phyloP scores from a whole-genome alignment of 2,113 vertebrate genomes.

The Danionella cerebrum region DNA sequence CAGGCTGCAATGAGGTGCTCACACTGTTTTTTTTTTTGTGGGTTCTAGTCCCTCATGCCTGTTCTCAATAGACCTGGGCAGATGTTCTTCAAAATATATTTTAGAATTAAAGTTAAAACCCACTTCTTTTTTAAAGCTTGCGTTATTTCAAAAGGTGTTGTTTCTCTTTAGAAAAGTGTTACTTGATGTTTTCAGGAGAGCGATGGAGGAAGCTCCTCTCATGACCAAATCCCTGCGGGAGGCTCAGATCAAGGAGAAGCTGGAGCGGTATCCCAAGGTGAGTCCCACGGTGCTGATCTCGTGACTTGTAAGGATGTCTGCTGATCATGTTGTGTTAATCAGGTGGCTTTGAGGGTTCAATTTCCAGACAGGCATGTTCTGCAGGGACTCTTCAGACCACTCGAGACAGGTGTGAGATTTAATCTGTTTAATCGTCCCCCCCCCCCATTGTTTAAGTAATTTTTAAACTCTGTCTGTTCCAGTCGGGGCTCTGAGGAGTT shows the following conservation, averaged over 20 bases:
- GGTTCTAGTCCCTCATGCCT: too few species aligned
- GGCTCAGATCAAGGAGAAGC: slow-evolving; percentile 77
- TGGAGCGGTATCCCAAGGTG: slow-evolving; percentile 87
- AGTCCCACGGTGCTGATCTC: background rate
- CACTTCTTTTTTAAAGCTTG: too few species aligned
- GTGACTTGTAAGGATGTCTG: background rate
- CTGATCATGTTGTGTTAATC: slow-evolving; percentile 20
- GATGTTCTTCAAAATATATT: too few species aligned
- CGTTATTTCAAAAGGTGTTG: too few species aligned
- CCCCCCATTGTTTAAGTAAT: too few species aligned
- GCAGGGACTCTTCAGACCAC: slow-evolving; percentile 84
- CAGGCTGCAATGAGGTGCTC: too few species aligned
- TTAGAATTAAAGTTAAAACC: too few species aligned
- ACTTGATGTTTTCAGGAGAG: slow-evolving; percentile 60
- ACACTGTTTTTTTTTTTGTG: too few species aligned
- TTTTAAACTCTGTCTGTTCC: slow-evolving; percentile 26
- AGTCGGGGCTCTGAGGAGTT: slow-evolving; percentile 77
- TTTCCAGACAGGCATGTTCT: slow-evolving; percentile 88
- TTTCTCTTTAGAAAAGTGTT: too few species aligned
- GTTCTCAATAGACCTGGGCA: too few species aligned
- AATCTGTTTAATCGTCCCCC: too few species aligned
- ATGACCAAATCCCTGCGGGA: slow-evolving; percentile 78
- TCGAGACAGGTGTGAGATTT: slow-evolving; percentile 84
- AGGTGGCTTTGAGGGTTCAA: slow-evolving; percentile 85
- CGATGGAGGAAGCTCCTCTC: slow-evolving; percentile 83